A percentile compares a stretch with the other conserved stretches of the same genome.
Evolutionary conservation across 1,140 invertebrate species (phyloP).

Genomic region (Drosophila mayri): DNA sequence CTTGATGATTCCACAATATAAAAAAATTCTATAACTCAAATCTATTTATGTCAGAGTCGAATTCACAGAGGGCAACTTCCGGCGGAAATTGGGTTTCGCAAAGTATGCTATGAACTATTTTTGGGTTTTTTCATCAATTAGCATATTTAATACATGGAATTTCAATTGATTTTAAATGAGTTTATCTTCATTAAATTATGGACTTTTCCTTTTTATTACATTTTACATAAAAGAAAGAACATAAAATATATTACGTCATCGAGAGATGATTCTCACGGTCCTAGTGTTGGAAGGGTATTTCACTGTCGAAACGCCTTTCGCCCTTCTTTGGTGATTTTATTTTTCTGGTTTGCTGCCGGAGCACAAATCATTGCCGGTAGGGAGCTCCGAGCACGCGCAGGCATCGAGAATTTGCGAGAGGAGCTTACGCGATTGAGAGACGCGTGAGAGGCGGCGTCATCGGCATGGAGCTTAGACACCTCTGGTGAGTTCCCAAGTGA

Average conservation of each 20-base stretch:
- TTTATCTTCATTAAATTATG: neutral
- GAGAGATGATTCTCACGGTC: neutral
- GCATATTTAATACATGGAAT: neutral
- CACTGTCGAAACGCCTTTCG: neutral
- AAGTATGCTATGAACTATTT: neutral
- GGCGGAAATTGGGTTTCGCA: neutral
- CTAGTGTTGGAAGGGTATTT: neutral
- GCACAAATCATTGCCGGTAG: conserved; percentile 44
- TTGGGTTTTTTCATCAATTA: too few relatives aligned
- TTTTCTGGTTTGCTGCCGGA: conserved; percentile 9
- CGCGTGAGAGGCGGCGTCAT: conserved; percentile 25
- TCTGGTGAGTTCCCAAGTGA: conserved; percentile 2
- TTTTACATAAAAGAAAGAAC: too few relatives aligned
- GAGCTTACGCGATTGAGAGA: conserved; percentile 22
- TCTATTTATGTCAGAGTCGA: neutral
- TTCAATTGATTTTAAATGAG: neutral
- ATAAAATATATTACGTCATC: neutral
- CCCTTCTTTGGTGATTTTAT: neutral
- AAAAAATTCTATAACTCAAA: neutral
- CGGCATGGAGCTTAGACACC: conserved; percentile 6
- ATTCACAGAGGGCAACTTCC: neutral
- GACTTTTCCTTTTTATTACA: too few relatives aligned
- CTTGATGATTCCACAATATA: neutral
- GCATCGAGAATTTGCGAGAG: conserved; percentile 36
- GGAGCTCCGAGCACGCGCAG: conserved; percentile 47